Evolutionary conservation across 2,797 vertebrate species (phyloP), one percentile per base, ranked within the genome.

Genomic region (Poeciliopsis presidionis): DNA sequence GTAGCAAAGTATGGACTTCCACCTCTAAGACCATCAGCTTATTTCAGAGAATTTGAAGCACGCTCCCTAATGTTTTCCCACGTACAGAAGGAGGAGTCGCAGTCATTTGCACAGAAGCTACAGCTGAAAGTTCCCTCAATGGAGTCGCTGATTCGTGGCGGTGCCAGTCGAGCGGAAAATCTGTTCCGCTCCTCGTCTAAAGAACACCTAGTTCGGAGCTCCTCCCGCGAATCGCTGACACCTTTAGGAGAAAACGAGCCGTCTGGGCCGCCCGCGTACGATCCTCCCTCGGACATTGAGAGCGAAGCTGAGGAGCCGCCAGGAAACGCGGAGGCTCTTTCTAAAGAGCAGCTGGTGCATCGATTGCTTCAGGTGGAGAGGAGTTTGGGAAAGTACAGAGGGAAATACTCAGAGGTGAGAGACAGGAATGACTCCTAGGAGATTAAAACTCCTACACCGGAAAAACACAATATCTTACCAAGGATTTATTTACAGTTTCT

Each of bases 401-500:
- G 95, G 71, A 99, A 98, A 81, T 99, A 97, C 88, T 97, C 97
- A 0, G 97, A 99, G 97, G 98, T 99, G 90, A 90, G 92, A 77
- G 1, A 41, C 51, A 25, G 70, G 6, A 65, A n/a, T 1, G 9
- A 36, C 28, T 55, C 14, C 63, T 33, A 49, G 0, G 33, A 73
- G 61, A 73, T 33, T 65, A 7, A 39, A 25, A 61, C 49, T 36
- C 33, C 70, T 25, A 41, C 51, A 53, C 22, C 9, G 51, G 51
- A 53, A 53, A 53, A 53, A 53, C 51, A 22, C 51, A 11, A 53
- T 25, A 11, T 11, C 22, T 53, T 53, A 53, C 8, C 25, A 9
- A 53, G 51, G 51, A 25, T 53, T 53, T 53, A 3, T 53, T 25
- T 53, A 53, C 8, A 25, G 7, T 25, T 53, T 53, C 51, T 53